phyloP scores from a whole-genome alignment of 2,797 vertebrate species.

The Vultur gryphus region DNA sequence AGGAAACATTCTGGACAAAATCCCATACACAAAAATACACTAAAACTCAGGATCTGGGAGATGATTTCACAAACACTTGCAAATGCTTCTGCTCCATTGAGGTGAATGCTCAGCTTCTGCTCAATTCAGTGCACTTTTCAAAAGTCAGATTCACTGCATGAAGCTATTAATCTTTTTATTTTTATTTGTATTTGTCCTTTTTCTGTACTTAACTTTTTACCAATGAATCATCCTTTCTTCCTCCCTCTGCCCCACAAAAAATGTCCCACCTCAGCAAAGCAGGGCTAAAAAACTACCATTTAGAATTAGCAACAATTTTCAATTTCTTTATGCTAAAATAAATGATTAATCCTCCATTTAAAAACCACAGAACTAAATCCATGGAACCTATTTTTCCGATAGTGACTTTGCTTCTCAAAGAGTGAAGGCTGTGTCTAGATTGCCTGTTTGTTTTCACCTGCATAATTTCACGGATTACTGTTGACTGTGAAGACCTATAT shows the following conservation, averaged over 20 bases:
- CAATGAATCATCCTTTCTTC: background rate
- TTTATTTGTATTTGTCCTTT: background rate
- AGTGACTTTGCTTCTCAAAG: background rate
- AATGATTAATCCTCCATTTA: background rate
- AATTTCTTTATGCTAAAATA: background rate
- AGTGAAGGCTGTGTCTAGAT: background rate
- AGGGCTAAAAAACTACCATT: background rate
- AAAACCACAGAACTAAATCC: background rate
- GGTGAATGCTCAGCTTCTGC: background rate
- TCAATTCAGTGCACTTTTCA: background rate
- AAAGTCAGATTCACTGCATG: background rate
- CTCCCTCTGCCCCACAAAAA: accelerated
- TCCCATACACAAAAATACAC: background rate
- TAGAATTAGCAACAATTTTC: background rate
- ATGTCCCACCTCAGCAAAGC: background rate
- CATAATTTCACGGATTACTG: background rate
- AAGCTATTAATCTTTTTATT: background rate
- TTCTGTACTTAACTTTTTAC: background rate
- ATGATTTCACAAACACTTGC: background rate
- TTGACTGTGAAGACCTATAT: background rate
- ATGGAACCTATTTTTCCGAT: background rate
- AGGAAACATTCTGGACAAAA: background rate
- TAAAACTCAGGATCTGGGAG: background rate
- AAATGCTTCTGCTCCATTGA: background rate
- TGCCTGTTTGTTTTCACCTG: background rate